phyloP scores from a whole-genome alignment of 2,888 invertebrate genomes.

The Trichopria drosophilae region DNA sequence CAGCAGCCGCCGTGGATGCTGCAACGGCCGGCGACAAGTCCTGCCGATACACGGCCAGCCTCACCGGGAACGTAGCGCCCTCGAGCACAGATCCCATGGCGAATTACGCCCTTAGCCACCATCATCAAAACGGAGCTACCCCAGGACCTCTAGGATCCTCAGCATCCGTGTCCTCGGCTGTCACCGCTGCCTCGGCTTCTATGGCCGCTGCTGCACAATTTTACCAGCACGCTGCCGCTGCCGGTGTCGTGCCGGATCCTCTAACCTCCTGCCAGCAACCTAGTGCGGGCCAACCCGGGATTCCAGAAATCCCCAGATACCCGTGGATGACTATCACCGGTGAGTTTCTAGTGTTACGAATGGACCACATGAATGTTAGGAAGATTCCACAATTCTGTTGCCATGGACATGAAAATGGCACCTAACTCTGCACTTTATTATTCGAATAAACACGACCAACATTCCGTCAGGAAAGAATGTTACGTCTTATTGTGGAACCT shows the following conservation, averaged over 20 bases:
- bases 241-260: slow-evolving; percentile 79
- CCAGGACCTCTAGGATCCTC: slow-evolving; percentile 54
- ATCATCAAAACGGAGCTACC: slow-evolving; percentile 69
- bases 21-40: slow-evolving; percentile 75
- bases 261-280: slow-evolving; percentile 79
- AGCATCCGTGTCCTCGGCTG: slow-evolving; percentile 68
- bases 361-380: no score
- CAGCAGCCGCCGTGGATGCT: slow-evolving; percentile 70
- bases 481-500: no score
- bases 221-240: slow-evolving; percentile 83
- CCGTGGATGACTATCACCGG: slow-evolving; percentile 98
- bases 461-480: no score
- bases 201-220: slow-evolving; percentile 80
- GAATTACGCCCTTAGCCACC: slow-evolving; percentile 77
- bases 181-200: slow-evolving; percentile 68
- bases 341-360: slow-evolving; percentile 68
- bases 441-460: no score
- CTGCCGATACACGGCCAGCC: slow-evolving; percentile 75
- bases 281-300: slow-evolving; percentile 76
- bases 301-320: slow-evolving; percentile 90
- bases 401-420: no score
- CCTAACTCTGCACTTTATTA: no score
- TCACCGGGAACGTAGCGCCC: slow-evolving; percentile 65
- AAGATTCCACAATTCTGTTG: no score
- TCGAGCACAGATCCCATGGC: slow-evolving; percentile 73